phyloP scores from a whole-genome alignment of 2,113 vertebrate genomes.

The Smithornis capensis region DNA sequence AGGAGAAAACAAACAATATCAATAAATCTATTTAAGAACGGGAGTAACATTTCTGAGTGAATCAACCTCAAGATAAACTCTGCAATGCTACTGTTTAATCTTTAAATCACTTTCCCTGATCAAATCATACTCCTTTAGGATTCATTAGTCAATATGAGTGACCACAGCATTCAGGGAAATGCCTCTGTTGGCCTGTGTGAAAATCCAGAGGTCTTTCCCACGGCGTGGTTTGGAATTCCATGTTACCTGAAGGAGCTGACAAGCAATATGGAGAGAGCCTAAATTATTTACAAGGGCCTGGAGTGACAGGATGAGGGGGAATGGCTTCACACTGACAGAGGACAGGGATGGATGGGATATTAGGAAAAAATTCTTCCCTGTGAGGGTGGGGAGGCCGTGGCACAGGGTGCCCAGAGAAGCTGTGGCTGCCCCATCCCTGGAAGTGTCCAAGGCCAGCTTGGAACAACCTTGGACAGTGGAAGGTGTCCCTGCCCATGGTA shows the following conservation, averaged over 20 bases:
- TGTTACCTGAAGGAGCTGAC: background rate
- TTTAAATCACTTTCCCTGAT: background rate
- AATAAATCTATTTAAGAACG: background rate
- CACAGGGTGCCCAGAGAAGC: background rate
- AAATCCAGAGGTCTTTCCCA: background rate
- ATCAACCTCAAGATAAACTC: constrained; percentile 3
- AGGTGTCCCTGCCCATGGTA: background rate
- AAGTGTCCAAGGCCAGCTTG: background rate
- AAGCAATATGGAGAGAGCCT: background rate
- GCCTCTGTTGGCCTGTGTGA: accelerated
- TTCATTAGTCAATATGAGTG: background rate
- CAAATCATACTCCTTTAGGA: background rate
- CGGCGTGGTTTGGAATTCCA: background rate
- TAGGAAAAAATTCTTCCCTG: background rate
- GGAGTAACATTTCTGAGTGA: background rate
- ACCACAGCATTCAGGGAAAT: background rate
- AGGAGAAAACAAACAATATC: background rate
- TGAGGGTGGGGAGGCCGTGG: background rate
- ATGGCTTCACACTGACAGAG: background rate
- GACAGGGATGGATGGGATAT: background rate
- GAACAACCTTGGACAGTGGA: background rate
- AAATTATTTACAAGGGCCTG: background rate
- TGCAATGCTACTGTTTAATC: constrained; percentile 11
- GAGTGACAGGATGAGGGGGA: background rate
- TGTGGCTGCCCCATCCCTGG: background rate